Percentiles rank a stretch among this genome's conserved stretches.
phyloP scores from a whole-genome alignment of 92 coral and sea anemone species.

The Meandrina meandrites region DNA sequence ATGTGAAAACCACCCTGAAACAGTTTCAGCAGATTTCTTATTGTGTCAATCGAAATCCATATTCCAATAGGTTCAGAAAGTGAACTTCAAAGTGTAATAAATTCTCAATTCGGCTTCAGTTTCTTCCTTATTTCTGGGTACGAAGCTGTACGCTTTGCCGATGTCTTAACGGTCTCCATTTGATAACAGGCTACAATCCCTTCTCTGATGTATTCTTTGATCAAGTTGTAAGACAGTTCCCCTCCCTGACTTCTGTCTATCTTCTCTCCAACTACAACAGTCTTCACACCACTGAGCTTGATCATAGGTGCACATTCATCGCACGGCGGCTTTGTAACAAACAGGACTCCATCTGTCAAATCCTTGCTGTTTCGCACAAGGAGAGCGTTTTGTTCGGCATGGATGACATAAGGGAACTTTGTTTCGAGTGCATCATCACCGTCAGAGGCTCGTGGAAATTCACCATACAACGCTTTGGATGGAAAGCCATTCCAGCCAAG shows the following conservation, averaged over 20 bases:
- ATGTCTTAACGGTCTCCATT: background rate
- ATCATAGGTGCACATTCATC: conserved; percentile 84
- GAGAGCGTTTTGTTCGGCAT: conserved; percentile 89
- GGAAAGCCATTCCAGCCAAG: conserved; percentile 90
- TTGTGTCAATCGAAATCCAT: no score
- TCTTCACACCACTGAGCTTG: conserved; percentile 62
- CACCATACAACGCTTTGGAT: conserved; percentile 77
- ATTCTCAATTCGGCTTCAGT: background rate
- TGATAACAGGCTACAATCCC: conserved; percentile 4
- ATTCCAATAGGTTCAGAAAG: background rate
- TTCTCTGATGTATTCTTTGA: conserved; percentile 8
- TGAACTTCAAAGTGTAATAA: background rate
- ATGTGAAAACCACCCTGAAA: no score
- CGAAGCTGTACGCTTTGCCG: conserved; percentile 17
- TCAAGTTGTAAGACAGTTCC: conserved; percentile 13
- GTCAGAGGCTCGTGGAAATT: conserved; percentile 77
- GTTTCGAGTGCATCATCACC: conserved; percentile 44
- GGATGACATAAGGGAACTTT: conserved; percentile 77
- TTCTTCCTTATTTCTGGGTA: conserved; percentile 24
- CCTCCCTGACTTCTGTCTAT: conserved; percentile 15
- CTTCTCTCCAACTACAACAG: conserved; percentile 58
- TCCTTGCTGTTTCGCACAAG: conserved; percentile 67
- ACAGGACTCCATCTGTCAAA: conserved; percentile 63
- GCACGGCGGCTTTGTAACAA: conserved; percentile 86
- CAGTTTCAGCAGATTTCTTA: no score